A percentile compares a stretch with the other conserved stretches of the same genome.
Evolutionary conservation across 2,113 vertebrate genomes (phyloP).

Genomic region (Blennius ocellaris): DNA sequence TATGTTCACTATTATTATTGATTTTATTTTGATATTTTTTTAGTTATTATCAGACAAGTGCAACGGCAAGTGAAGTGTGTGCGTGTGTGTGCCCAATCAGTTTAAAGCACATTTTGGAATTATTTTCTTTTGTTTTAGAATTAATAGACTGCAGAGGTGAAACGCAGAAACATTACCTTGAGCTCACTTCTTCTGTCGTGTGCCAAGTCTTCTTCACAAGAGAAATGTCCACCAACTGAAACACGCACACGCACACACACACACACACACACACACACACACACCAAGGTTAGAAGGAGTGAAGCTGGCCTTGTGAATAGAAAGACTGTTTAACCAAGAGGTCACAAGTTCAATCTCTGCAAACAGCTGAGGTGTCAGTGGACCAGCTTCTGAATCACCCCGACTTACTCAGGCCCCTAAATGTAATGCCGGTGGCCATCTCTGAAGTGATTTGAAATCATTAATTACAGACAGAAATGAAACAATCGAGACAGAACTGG

Average conservation of each 20-base stretch:
- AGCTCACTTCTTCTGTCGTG: constrained; percentile 1
- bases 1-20: too few relatives aligned
- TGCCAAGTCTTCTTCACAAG: constrained; percentile 26
- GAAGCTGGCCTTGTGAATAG: constrained; percentile 32
- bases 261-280: constrained; percentile 34
- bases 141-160: not conserved
- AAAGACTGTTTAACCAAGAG: constrained; percentile 62
- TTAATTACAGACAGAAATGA: constrained; percentile 17
- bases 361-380: constrained; percentile 54
- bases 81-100: not conserved
- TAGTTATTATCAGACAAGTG: too few relatives aligned
- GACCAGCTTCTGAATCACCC: constrained; percentile 26
- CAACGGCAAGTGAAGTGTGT: too few relatives aligned
- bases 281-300: constrained; percentile 29
- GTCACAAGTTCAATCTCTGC: constrained; percentile 55
- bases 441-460: not conserved
- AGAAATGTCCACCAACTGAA: constrained; percentile 25
- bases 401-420: not conserved
- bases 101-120: too few relatives aligned
- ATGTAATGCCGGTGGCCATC: not conserved
- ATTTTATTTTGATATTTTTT: too few relatives aligned
- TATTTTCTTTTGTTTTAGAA: too few relatives aligned
- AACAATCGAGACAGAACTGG: constrained; percentile 19
- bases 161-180: constrained; percentile 57
- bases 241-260: constrained; percentile 32